Evolutionary conservation across 2,113 vertebrate genomes (phyloP), one percentile per base, ranked within the genome.

Genomic region (Myotis brandtii): DNA sequence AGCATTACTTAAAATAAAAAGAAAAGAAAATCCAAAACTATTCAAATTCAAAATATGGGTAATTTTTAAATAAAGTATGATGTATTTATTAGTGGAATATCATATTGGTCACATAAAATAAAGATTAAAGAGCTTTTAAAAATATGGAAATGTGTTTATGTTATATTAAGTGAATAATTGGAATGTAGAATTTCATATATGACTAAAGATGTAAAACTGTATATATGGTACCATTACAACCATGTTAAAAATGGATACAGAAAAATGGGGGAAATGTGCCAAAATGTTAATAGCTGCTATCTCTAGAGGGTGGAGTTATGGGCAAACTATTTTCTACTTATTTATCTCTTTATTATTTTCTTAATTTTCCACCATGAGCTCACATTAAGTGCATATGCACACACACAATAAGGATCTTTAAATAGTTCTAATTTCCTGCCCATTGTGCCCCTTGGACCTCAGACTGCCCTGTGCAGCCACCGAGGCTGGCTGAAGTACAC

Each of bases 381-480:
- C 79, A 70, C 21, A 62, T 30, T n/a, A 48, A 30, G 20, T 21
- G 37, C 10, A 40, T 17, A 6, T 0, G 5, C 17, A 37, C 12
- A 67, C 14, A 64, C 30, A 89, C 81, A 95, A 46, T 87, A 81
- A 79, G 13, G 52, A 95, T 34, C 73, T 82, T 95, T 88, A 95
- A 95, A 81, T 93, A 95, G 79, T 64, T 69, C 59, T 66, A 20
- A 83, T 86, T 96, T 95, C 96, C 94, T 94, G 62, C 46, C 34
- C 11, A 30, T 73, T 70, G 23, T n/a, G 67, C 5, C 40, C 46
- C 46, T 72, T 40, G 75, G 56, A 91, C 72, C 23, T 48, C 30
- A 40, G 54, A 12, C 9, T 20, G 46, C 37, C 34, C 40, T n/a
- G 7, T 43, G 21, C 59, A 80, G 76, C 34, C 50, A 46, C 64